Percentiles rank a stretch among this genome's conserved stretches.
Conservation (phyloP, 2,113 vertebrate species). For the Orthochromis malagaraziensis region DNA sequence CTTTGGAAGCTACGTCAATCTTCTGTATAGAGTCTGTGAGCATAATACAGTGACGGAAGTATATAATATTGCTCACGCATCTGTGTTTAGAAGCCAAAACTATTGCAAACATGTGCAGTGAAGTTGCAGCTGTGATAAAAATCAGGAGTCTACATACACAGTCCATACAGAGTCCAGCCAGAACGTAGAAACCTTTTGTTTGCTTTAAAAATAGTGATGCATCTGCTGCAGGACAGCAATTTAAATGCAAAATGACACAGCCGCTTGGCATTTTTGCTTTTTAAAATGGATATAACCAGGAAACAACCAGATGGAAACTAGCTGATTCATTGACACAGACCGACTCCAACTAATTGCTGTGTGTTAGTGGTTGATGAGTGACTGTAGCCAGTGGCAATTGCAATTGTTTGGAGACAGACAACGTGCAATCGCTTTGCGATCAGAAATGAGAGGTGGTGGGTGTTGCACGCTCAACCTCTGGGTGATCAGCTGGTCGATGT, state of each 20-base stretch:
- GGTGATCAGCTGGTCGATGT: not conserved
- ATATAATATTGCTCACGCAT: not conserved
- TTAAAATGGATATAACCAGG: not conserved
- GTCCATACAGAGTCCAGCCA: not conserved
- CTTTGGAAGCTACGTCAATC: not conserved
- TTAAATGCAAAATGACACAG: not conserved
- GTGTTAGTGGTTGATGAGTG: not conserved
- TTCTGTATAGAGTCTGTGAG: not conserved
- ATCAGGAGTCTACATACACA: not conserved
- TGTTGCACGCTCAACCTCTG: not conserved
- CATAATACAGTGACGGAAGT: not conserved
- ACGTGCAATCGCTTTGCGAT: not conserved
- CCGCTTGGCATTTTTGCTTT: not conserved
- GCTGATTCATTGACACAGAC: rapidly evolving
- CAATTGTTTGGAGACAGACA: not conserved
- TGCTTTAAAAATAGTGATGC: not conserved
- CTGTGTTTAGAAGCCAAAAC: not conserved
- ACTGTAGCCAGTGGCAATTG: not conserved
- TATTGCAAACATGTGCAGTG: not conserved
- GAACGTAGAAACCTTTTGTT: not conserved
- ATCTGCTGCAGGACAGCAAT: not conserved
- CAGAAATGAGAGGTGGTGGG: not conserved
- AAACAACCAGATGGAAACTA: not conserved
- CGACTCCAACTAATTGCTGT: not conserved
- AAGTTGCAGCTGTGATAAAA: not conserved